phyloP scores from a whole-genome alignment of 2,888 invertebrate species.

The Cenopis cana region DNA sequence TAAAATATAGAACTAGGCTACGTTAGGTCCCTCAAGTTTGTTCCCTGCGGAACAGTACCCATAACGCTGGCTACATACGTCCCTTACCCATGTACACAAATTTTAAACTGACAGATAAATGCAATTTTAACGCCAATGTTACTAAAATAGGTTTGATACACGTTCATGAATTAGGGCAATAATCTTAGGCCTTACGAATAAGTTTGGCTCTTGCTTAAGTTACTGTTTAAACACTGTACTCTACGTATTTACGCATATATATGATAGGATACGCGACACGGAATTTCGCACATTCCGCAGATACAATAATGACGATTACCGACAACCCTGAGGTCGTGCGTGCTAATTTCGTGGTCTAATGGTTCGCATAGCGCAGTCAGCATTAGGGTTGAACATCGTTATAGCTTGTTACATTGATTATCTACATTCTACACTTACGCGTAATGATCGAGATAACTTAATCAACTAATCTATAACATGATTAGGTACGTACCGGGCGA shows the following conservation, averaged over 20 bases:
- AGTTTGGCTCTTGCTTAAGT: neutral
- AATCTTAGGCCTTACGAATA: too few species aligned
- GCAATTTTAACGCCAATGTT: too few species aligned
- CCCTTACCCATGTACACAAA: too few species aligned
- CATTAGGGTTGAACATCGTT: constrained; percentile 18
- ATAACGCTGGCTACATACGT: too few species aligned
- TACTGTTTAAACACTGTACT: constrained; percentile 22
- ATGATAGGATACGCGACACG: constrained; percentile 24
- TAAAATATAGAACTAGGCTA: too few species aligned
- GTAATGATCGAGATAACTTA: neutral
- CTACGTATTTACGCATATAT: constrained; percentile 16
- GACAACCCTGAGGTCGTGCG: constrained; percentile 54
- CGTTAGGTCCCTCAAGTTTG: too few species aligned
- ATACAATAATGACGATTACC: constrained; percentile 65
- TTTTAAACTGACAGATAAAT: too few species aligned
- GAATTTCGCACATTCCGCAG: constrained; percentile 44
- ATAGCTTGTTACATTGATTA: neutral
- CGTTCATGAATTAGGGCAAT: too few species aligned
- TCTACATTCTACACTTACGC: neutral
- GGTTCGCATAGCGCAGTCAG: constrained; percentile 58
- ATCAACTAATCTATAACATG: neutral
- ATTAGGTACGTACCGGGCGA: too few species aligned
- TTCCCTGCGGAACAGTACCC: too few species aligned
- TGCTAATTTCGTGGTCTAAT: constrained; percentile 65
- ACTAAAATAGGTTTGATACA: too few species aligned